These are phyloP conservation scores for Sminthurinus aureus DNA, from an alignment of 2,888 invertebrate species.

Conservation along the genomic window DNA sequence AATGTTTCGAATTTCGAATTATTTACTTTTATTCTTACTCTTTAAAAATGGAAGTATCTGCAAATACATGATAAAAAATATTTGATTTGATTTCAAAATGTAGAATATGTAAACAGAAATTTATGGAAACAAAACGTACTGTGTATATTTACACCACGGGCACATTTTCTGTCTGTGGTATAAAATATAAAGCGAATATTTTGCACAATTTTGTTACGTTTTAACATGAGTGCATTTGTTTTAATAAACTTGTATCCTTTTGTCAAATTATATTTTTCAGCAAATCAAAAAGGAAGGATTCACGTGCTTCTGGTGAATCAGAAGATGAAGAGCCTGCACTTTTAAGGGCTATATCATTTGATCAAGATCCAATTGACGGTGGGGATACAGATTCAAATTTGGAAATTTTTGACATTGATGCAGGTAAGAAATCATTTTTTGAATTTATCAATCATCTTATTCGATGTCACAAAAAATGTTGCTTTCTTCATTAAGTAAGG, in stretches of 20 bases:
- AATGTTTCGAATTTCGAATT: too few species aligned
- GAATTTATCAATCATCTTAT: too few species aligned
- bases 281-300: conserved; percentile 57
- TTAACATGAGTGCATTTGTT: too few species aligned
- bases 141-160: not conserved
- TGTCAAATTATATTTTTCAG: too few species aligned
- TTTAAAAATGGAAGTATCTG: too few species aligned
- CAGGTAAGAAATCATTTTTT: conserved; percentile 58
- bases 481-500: too few species aligned
- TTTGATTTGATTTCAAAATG: conserved; percentile 18
- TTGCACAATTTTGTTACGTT: not conserved
- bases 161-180: not conserved
- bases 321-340: conserved; percentile 65
- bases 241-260: too few species aligned
- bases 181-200: not conserved
- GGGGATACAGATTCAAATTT: conserved; percentile 52
- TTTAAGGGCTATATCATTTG: conserved; percentile 71
- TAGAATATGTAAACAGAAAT: too few species aligned
- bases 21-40: too few species aligned
- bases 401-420: conserved; percentile 61
- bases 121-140: too few species aligned
- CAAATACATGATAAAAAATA: not conserved
- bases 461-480: too few species aligned
- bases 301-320: conserved; percentile 57
- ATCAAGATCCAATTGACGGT: conserved; percentile 62